Evolutionary conservation across 1,140 invertebrate genomes (phyloP), one percentile per base, ranked within the genome.

Genomic region (Cyclina sinensis): DNA sequence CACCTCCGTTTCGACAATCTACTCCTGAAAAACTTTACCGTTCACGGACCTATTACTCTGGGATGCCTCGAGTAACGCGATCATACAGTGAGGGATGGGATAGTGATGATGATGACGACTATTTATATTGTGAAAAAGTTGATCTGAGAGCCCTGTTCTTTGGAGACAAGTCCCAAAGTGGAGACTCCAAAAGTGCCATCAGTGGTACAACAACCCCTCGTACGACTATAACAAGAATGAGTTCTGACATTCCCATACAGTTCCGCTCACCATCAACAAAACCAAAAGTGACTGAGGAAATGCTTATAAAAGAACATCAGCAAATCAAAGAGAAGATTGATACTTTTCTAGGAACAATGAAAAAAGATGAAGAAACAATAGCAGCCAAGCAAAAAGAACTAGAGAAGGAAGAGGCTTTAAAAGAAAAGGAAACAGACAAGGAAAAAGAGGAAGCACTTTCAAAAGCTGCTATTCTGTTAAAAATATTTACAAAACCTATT

Each of bases 71-170:
- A 70, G n/a, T 46, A 30, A 81, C 86, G 27, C 37, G 76, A 24
- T 81, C 79, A 30, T 83, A 83, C 43, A 81, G 73, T 87, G 73
- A 62, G 12, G 57, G 48, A 0, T 83, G 86, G 62, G 89, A 91
- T 24, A 90, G 82, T 86, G 89, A 88, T 27, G 68, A 84, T 54
- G 90, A 91, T 43, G 91, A 91, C 46, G 92, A 94, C 65, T 91
- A 93, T 76, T 43, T 59, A 12, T 87, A 86, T 32, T 51, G 79
- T 35, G 92, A 94, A 59, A 89, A 90, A 74, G 90, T 93, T 24
- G 92, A 94, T 70, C 65, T 94, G 32, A 88, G 92, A 73, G 90
- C 91, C 24, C 65, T 94, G 59, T 80, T 94, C 21, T 94, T 93
- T 90, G 89, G 91, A 35, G 54, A 91, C 51, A 89, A 92, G 51